phyloP scores from a whole-genome alignment of 2,888 invertebrate species.

The Eledone cirrhosa region DNA sequence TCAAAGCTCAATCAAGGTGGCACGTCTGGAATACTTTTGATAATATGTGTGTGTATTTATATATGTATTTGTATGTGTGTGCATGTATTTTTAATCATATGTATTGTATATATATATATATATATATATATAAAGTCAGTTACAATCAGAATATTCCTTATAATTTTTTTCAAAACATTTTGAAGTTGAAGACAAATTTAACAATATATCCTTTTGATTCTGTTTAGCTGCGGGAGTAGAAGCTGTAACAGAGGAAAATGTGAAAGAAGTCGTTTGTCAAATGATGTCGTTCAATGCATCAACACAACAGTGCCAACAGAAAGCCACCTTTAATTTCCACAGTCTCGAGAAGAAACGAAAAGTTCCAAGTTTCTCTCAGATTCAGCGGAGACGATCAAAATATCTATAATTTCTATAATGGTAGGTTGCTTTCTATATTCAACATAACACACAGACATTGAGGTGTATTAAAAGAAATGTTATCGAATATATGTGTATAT shows the following conservation, averaged over 20 bases:
- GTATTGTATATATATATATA: no score
- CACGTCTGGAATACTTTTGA: no score
- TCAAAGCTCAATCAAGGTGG: no score
- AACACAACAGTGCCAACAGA: constrained; percentile 8
- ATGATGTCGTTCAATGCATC: constrained; percentile 24
- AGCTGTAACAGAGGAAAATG: constrained; percentile 25
- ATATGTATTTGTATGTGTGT: no score
- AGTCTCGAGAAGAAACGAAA: constrained; percentile 21
- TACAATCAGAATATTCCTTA: no score
- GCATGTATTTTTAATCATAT: no score
- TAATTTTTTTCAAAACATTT: no score
- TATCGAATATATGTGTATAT: not conserved
- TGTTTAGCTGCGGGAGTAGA: constrained; percentile 2
- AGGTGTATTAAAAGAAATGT: not conserved
- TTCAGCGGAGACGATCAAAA: constrained; percentile 14
- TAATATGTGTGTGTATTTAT: no score
- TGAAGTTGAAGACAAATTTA: not conserved
- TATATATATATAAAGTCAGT: no score
- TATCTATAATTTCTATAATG: not conserved
- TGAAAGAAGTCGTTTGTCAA: constrained; percentile 26
- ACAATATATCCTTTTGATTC: not conserved
- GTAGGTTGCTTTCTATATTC: not conserved
- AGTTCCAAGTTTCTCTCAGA: constrained; percentile 22
- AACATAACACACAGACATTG: not conserved
- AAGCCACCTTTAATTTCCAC: constrained; percentile 18